Evolutionary conservation across 2,797 vertebrate species (phyloP).

Genomic region (Ammospiza maritima): DNA sequence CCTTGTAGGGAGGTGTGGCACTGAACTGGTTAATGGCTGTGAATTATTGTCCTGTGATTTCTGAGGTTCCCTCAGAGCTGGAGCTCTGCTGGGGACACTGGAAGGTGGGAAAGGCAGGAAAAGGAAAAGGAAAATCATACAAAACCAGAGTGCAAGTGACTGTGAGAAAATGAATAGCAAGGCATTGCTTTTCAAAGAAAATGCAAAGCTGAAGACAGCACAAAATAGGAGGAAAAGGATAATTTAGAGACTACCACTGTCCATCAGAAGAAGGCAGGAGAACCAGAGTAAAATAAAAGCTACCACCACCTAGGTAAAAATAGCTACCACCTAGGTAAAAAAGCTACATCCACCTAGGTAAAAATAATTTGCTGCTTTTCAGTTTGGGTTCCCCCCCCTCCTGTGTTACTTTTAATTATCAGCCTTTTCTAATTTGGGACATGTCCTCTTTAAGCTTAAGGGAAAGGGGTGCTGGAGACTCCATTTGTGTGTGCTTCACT

Average conservation of each 20-base stretch:
- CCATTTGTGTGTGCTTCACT: not conserved
- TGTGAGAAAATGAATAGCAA: not conserved
- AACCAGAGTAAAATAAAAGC: not conserved
- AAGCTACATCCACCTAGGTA: not conserved
- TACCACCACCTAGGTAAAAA: not conserved
- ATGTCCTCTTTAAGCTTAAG: not conserved
- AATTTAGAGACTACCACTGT: not conserved
- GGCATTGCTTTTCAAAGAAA: not conserved
- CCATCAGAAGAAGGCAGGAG: not conserved
- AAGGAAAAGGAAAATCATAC: not conserved
- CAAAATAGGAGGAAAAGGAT: not conserved
- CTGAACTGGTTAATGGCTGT: not conserved
- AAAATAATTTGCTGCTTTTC: not conserved
- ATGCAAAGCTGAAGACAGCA: not conserved
- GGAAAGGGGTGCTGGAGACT: not conserved
- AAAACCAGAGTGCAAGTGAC: not conserved
- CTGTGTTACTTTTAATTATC: not conserved
- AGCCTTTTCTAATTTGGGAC: not conserved
- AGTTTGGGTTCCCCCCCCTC: rapidly evolving
- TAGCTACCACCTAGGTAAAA: no score
- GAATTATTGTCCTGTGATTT: not conserved
- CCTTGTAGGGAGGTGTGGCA: not conserved
- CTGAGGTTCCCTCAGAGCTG: not conserved
- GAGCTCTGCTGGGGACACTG: not conserved
- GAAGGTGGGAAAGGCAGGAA: not conserved